These are phyloP conservation scores for Galago senegalensis DNA, from an alignment of 2,797 vertebrate genomes.

Conservation along the genomic window DNA sequence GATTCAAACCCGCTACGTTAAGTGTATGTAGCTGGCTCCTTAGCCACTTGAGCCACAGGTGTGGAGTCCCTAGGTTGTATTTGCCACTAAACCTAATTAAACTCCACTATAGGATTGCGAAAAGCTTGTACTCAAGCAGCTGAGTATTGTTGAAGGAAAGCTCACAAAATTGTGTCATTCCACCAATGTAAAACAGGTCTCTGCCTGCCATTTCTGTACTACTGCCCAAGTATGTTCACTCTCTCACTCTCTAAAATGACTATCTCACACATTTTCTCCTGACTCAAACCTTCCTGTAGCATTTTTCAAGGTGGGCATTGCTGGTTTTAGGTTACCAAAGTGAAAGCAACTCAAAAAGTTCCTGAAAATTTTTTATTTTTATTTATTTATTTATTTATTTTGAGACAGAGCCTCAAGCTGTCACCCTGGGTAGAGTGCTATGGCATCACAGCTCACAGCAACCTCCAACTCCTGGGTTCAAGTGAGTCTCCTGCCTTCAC, in stretches of 20 bases:
- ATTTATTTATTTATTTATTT: too few species aligned
- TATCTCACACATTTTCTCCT: not conserved
- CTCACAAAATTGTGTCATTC: not conserved
- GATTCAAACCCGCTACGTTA: too few species aligned
- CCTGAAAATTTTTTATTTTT: too few species aligned
- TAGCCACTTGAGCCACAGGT: too few species aligned
- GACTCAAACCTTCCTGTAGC: not conserved
- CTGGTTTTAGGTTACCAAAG: not conserved
- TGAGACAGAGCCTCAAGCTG: too few species aligned
- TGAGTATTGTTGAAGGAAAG: not conserved
- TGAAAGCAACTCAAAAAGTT: not conserved
- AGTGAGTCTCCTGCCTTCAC: too few species aligned
- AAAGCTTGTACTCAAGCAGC: not conserved
- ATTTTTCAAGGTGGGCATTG: not conserved
- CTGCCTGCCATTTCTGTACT: not conserved
- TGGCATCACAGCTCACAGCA: too few species aligned
- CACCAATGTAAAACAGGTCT: not conserved
- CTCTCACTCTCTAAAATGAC: slow-evolving; percentile 4
- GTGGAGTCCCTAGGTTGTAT: not conserved
- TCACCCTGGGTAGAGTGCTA: too few species aligned
- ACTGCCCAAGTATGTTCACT: not conserved
- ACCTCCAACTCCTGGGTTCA: too few species aligned
- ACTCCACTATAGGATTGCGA: not conserved
- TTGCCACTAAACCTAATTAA: not conserved
- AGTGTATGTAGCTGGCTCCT: too few species aligned